These are phyloP conservation scores for Ceraclea dissimilis DNA, from an alignment of 2,888 invertebrate species.

Conservation along the genomic window DNA sequence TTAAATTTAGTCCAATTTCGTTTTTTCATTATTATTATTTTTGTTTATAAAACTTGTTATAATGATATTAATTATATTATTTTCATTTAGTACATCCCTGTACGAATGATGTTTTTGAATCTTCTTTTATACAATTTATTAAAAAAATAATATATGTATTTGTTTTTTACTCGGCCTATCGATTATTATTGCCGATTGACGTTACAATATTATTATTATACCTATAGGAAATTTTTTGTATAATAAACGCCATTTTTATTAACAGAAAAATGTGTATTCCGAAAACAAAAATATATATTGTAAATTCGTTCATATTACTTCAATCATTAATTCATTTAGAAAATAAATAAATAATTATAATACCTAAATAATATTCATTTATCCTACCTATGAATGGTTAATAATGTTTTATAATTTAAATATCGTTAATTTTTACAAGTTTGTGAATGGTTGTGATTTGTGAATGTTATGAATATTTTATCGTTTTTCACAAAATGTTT, in stretches of 20 bases:
- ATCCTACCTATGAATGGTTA: too few relatives aligned
- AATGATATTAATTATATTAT: conserved; percentile 7
- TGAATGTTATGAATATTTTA: too few relatives aligned
- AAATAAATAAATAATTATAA: too few relatives aligned
- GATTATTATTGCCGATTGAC: too few relatives aligned
- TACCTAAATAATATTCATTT: too few relatives aligned
- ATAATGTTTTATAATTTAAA: not conserved
- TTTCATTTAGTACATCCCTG: conserved; percentile 1
- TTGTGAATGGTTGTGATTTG: not conserved
- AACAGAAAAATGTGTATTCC: conserved; percentile 33
- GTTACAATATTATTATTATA: too few relatives aligned
- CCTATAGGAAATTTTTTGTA: too few relatives aligned
- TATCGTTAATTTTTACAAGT: not conserved
- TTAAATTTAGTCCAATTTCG: conserved; percentile 47
- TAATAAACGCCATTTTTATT: conserved; percentile 25
- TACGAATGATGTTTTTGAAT: not conserved
- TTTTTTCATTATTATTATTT: conserved; percentile 18
- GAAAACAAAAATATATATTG: conserved; percentile 6
- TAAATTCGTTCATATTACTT: too few relatives aligned
- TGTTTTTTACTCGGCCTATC: too few relatives aligned
- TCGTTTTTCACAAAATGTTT: not conserved
- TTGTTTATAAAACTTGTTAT: conserved; percentile 23
- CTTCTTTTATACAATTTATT: not conserved
- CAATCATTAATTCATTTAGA: too few relatives aligned
- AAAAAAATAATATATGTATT: not conserved